These are phyloP conservation scores for Gastrophysa polygoni DNA, from an alignment of 2,888 invertebrate species.

Conservation along the genomic window DNA sequence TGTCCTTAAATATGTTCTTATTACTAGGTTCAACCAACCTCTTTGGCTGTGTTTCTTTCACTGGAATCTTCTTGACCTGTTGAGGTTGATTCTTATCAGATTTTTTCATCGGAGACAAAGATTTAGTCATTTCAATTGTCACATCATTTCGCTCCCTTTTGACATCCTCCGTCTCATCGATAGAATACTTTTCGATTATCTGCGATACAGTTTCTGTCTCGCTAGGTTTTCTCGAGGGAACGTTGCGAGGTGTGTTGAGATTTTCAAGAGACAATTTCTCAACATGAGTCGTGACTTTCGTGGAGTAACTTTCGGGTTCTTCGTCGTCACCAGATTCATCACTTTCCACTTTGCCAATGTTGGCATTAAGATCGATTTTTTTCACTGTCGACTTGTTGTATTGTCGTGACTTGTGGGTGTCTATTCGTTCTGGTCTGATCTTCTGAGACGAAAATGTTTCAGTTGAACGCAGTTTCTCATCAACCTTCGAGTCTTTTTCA, in stretches of 20 bases:
- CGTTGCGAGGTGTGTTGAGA: neutral
- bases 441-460: neutral
- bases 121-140: slow-evolving; percentile 26
- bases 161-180: slow-evolving; percentile 11
- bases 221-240: neutral
- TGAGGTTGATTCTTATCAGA: slow-evolving; percentile 35
- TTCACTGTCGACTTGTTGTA: too few species aligned
- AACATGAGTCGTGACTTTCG: neutral
- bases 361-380: too few species aligned
- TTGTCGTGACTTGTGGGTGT: too few species aligned
- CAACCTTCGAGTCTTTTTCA: neutral
- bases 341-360: too few species aligned
- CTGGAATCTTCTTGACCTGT: slow-evolving; percentile 27
- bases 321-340: too few species aligned
- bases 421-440: neutral
- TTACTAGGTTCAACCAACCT: neutral
- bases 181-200: neutral
- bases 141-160: too few species aligned
- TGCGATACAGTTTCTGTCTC: neutral
- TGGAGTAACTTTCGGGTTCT: too few species aligned
- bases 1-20: slow-evolving; percentile 25
- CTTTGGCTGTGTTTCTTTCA: slow-evolving; percentile 11
- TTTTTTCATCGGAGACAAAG: slow-evolving; percentile 43
- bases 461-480: neutral
- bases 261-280: neutral